Evolutionary conservation across 2,888 invertebrate species (phyloP).

Genomic region (Mimumesa dahlbomi): DNA sequence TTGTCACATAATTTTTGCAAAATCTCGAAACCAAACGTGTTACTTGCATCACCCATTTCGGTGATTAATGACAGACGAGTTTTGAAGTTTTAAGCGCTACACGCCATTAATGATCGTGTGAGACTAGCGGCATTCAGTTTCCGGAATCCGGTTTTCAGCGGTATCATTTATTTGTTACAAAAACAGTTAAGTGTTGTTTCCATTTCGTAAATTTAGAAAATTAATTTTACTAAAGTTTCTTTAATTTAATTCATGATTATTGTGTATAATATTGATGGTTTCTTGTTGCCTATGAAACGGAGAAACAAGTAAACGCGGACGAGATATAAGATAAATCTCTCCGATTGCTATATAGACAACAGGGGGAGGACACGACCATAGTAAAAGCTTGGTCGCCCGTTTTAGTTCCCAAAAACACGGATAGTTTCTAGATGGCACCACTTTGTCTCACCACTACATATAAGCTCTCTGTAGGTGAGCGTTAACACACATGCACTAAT

Average conservation of each 20-base stretch:
- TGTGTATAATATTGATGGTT: neutral
- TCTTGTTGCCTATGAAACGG: neutral
- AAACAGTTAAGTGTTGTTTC: too few species aligned
- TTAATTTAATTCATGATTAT: neutral
- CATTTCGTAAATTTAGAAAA: neutral
- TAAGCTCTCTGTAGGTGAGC: too few species aligned
- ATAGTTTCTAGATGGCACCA: too few species aligned
- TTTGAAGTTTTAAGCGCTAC: slow-evolving; percentile 27
- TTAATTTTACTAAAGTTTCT: neutral
- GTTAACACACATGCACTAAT: too few species aligned
- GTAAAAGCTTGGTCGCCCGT: too few species aligned
- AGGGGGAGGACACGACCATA: too few species aligned
- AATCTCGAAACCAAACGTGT: slow-evolving; percentile 86
- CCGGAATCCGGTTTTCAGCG: slow-evolving; percentile 13
- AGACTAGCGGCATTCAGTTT: slow-evolving; percentile 1
- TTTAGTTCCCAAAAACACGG: too few species aligned
- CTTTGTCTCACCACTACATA: too few species aligned
- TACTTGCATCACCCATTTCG: slow-evolving; percentile 77
- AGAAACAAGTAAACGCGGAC: neutral
- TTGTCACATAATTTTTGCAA: slow-evolving; percentile 83
- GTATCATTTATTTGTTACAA: too few species aligned
- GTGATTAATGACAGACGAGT: slow-evolving; percentile 24
- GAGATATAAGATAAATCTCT: too few species aligned
- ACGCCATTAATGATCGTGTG: slow-evolving; percentile 21
- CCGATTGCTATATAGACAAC: too few species aligned